Evolutionary conservation across 2,113 vertebrate genomes (phyloP).

Genomic region (Girardinichthys multiradiatus): DNA sequence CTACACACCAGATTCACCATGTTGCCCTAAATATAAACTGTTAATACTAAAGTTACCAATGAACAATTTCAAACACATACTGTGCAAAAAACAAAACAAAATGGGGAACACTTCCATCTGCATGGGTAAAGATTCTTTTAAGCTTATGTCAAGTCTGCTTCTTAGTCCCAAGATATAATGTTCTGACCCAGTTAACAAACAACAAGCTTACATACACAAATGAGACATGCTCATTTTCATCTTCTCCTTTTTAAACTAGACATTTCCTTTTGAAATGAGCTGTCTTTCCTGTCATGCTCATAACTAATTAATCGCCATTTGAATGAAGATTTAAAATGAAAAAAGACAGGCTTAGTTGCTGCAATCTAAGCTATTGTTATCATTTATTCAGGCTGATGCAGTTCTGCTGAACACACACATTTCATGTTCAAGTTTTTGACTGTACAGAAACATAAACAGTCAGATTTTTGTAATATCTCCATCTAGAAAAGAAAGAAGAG

Average conservation of each 20-base stretch:
- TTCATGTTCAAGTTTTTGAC: neutral
- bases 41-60: neutral
- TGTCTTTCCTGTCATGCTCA: slow-evolving; percentile 64
- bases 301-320: slow-evolving; percentile 65
- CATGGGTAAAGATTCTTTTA: neutral
- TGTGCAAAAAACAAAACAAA: no score
- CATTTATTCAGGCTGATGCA: slow-evolving; percentile 48
- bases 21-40: neutral
- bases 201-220: slow-evolving; percentile 7
- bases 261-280: slow-evolving; percentile 58
- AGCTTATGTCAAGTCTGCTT: neutral
- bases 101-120: neutral
- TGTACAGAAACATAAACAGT: neutral
- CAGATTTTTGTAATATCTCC: neutral
- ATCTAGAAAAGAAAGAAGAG: neutral
- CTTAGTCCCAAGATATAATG: neutral
- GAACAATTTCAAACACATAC: neutral
- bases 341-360: slow-evolving; percentile 69
- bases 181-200: neutral
- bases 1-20: no score
- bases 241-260: slow-evolving; percentile 47
- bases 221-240: slow-evolving; percentile 10
- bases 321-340: slow-evolving; percentile 76
- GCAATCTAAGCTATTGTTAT: slow-evolving; percentile 69
- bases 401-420: neutral